Conservation (phyloP, 2,113 vertebrate genomes). For the Raja brachyura region DNA sequence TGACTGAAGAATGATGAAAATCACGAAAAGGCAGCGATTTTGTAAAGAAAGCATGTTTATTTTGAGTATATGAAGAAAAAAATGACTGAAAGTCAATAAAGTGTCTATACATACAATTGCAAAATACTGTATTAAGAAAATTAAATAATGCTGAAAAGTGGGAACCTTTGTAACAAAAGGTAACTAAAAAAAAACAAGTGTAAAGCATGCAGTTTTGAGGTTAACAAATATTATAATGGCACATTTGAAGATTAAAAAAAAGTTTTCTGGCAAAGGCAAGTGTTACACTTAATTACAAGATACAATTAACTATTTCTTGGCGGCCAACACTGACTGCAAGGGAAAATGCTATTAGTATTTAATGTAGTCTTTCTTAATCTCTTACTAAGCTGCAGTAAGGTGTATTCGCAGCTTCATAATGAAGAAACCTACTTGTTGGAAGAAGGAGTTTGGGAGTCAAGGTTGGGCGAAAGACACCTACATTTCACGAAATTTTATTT, state of each 20-base stretch:
- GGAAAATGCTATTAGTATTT: slow-evolving; percentile 14
- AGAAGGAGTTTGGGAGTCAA: not conserved
- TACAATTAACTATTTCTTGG: slow-evolving; percentile 28
- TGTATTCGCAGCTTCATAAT: slow-evolving; percentile 1
- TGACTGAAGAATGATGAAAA: slow-evolving; percentile 35
- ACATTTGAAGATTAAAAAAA: slow-evolving; percentile 46
- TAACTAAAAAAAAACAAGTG: slow-evolving; percentile 52
- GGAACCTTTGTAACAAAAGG: slow-evolving; percentile 57
- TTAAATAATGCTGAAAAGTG: slow-evolving; percentile 67
- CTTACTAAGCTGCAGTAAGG: slow-evolving; percentile 3
- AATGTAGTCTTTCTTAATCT: slow-evolving; percentile 9
- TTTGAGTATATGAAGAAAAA: slow-evolving; percentile 61
- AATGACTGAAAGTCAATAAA: slow-evolving; percentile 67
- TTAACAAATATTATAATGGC: slow-evolving; percentile 55
- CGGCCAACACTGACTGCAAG: slow-evolving; percentile 20
- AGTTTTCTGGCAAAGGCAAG: slow-evolving; percentile 31
- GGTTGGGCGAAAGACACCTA: not conserved
- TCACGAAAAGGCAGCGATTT: slow-evolving; percentile 38
- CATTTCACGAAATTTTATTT: slow-evolving; percentile 14
- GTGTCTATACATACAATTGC: slow-evolving; percentile 38
- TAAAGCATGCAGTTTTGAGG: slow-evolving; percentile 72
- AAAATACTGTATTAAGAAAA: slow-evolving; percentile 46
- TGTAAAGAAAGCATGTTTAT: slow-evolving; percentile 67
- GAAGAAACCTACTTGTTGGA: not conserved
- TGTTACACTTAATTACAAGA: slow-evolving; percentile 34